phyloP scores from a whole-genome alignment of 2,888 invertebrate genomes.

The Netelia fuscicornis region DNA sequence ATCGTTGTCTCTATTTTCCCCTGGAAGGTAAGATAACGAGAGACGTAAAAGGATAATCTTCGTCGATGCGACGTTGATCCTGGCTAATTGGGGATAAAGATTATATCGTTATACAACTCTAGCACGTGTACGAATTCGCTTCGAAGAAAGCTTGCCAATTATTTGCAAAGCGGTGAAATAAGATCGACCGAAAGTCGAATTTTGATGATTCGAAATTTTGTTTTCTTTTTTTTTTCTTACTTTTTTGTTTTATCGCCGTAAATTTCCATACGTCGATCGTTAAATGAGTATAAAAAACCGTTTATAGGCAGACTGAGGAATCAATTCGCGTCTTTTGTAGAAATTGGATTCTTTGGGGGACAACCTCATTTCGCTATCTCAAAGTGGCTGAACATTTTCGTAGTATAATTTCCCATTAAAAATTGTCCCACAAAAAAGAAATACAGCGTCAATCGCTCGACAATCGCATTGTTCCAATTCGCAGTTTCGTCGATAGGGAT shows the following conservation, averaged over 20 bases:
- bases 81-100: background rate
- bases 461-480: background rate
- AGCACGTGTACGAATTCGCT: too few relatives aligned
- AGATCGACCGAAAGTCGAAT: too few relatives aligned
- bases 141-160: too few relatives aligned
- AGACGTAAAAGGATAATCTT: background rate
- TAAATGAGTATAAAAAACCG: background rate
- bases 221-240: too few relatives aligned
- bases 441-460: background rate
- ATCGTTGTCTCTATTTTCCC: too few relatives aligned
- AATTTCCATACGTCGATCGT: background rate
- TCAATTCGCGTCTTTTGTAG: background rate
- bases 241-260: background rate
- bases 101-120: background rate
- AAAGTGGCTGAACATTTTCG: background rate
- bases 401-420: background rate
- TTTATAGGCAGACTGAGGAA: background rate
- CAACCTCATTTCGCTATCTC: background rate
- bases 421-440: background rate
- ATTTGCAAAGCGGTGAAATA: too few relatives aligned
- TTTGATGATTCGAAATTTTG: too few relatives aligned
- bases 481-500: background rate
- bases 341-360: background rate
- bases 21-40: background rate
- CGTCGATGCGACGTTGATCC: background rate